Evolutionary conservation across 2,113 vertebrate genomes (phyloP).

Genomic region (Gallinago media): DNA sequence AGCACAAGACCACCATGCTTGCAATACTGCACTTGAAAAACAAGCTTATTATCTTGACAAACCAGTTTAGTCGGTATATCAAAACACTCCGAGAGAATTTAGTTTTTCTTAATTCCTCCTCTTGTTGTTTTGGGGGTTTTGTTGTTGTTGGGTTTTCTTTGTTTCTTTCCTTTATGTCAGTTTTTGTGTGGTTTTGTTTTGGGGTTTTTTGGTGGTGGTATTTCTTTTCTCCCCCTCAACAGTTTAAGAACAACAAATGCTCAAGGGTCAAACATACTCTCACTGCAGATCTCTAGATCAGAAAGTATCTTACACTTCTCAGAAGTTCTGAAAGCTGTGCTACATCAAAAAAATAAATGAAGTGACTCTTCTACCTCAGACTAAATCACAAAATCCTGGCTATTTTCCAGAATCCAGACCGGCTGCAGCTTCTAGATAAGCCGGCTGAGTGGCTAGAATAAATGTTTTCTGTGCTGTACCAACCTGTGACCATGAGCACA

Average conservation of each 20-base stretch:
- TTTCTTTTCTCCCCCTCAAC: accelerated
- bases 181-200: not conserved
- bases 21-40: not conserved
- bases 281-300: not conserved
- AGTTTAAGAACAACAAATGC: not conserved
- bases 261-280: not conserved
- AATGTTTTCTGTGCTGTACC: not conserved
- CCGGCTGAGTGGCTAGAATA: not conserved
- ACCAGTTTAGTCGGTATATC: not conserved
- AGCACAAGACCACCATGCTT: not conserved
- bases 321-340: not conserved
- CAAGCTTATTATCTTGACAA: not conserved
- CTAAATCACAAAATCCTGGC: not conserved
- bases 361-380: not conserved
- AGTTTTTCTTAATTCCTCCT: not conserved
- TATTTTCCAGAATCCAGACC: not conserved
- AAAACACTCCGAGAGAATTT: not conserved
- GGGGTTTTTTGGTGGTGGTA: not conserved
- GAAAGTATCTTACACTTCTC: not conserved
- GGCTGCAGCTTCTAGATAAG: conserved; percentile 17
- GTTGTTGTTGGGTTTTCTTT: accelerated
- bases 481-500: not conserved
- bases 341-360: not conserved
- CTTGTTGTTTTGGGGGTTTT: not conserved
- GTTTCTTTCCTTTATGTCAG: not conserved